Percentiles rank a stretch among this genome's conserved stretches.
Evolutionary conservation across 1,140 invertebrate genomes (phyloP).

Genomic region (Paramacrobiotus metropolitanus): DNA sequence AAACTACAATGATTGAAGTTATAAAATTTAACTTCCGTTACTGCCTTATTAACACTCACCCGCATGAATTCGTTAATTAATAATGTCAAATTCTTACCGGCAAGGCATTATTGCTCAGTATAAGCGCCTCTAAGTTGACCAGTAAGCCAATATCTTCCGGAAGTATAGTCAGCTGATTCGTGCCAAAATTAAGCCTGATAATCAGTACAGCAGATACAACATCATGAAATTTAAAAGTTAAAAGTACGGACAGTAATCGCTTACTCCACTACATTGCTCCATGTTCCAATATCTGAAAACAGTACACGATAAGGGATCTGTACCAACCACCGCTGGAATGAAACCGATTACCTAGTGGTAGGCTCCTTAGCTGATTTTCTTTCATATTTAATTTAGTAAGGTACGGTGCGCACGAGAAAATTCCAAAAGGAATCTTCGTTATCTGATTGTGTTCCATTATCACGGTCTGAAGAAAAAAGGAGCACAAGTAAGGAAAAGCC

Average conservation of each 20-base stretch:
- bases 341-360: slow-evolving; percentile 42
- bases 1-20: slow-evolving; percentile 19
- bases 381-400: slow-evolving; percentile 95
- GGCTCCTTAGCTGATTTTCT: slow-evolving; percentile 71
- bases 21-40: too few species aligned
- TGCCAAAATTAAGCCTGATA: slow-evolving; percentile 85
- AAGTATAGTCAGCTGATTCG: slow-evolving; percentile 79
- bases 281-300: slow-evolving; percentile 54
- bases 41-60: not conserved
- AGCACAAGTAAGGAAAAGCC: not conserved
- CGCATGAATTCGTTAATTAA: too few species aligned
- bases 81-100: slow-evolving; percentile 32
- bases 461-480: slow-evolving; percentile 37
- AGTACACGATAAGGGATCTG: not conserved
- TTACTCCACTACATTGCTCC: slow-evolving; percentile 87
- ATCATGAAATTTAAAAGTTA: too few species aligned
- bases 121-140: slow-evolving; percentile 79
- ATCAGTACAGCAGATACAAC: too few species aligned
- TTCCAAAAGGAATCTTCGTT: slow-evolving; percentile 44
- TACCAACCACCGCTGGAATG: not conserved
- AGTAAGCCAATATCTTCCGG: slow-evolving; percentile 92
- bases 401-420: slow-evolving; percentile 75
- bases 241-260: too few species aligned
- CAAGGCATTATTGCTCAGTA: slow-evolving; percentile 82
- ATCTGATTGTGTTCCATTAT: slow-evolving; percentile 54